phyloP scores from a whole-genome alignment of 1,140 invertebrate genomes.

The Lucilia cuprina region DNA sequence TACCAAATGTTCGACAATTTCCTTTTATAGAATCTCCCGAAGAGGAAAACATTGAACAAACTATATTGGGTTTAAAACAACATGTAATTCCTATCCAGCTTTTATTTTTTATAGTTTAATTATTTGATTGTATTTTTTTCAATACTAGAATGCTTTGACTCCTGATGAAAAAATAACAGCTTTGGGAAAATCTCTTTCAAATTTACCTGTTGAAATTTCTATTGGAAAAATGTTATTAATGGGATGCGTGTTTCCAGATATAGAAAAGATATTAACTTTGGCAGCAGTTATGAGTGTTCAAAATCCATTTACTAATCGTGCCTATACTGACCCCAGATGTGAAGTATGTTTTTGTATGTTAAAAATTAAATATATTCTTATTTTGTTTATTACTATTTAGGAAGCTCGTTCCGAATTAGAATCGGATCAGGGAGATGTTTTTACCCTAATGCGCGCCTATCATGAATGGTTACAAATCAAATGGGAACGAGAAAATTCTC shows the following conservation, averaged over 20 bases:
- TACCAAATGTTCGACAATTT: constrained; percentile 90
- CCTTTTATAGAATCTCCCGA: constrained; percentile 94
- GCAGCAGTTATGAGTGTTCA: constrained; percentile 94
- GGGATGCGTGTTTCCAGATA: constrained; percentile 87
- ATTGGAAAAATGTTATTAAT: constrained; percentile 97
- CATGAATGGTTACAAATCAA: constrained; percentile 89
- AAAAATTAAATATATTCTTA: neutral
- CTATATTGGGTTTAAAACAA: constrained; percentile 86
- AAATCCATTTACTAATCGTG: constrained; percentile 88
- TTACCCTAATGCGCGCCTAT: constrained; percentile 89
- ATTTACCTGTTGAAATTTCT: constrained; percentile 91
- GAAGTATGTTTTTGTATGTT: constrained; percentile 65
- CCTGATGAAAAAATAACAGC: constrained; percentile 87
- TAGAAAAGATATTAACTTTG: constrained; percentile 91
- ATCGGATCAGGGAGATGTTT: constrained; percentile 85
- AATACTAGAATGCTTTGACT: constrained; percentile 78
- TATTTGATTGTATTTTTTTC: constrained; percentile 38
- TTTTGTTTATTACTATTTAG: neutral
- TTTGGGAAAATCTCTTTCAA: constrained; percentile 86
- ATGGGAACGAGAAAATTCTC: constrained; percentile 61
- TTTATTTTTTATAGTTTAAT: constrained; percentile 27
- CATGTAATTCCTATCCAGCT: constrained; percentile 68
- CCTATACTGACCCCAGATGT: constrained; percentile 85
- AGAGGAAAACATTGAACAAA: constrained; percentile 83
- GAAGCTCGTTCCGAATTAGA: constrained; percentile 46